Conservation (phyloP, 2,888 invertebrate genomes). For the Cerastis leucographa region DNA sequence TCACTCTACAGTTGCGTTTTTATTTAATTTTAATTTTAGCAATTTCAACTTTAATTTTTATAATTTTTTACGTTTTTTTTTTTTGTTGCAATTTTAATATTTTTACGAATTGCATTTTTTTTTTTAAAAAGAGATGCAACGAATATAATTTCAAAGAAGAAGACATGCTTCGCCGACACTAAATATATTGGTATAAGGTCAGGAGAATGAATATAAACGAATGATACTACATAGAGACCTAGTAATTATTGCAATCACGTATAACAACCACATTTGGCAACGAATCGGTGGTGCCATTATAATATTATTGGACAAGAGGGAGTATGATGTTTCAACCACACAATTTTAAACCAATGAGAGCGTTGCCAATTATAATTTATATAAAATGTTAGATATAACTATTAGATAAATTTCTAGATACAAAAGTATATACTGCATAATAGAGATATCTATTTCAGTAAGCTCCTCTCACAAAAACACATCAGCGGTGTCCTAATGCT, state of each 20-base stretch:
- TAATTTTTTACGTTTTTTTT: too few relatives aligned
- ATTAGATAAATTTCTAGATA: neutral
- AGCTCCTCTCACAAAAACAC: slow-evolving; percentile 44
- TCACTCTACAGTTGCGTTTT: slow-evolving; percentile 40
- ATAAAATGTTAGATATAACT: neutral
- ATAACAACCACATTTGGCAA: slow-evolving; percentile 29
- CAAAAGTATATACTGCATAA: neutral
- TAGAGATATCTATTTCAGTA: slow-evolving; percentile 35
- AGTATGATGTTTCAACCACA: slow-evolving; percentile 19
- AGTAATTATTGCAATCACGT: slow-evolving; percentile 5
- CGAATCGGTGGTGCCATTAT: neutral
- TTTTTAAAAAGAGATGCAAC: neutral
- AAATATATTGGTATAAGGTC: neutral
- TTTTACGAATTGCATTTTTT: too few relatives aligned
- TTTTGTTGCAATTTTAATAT: too few relatives aligned
- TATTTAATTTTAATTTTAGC: slow-evolving; percentile 10
- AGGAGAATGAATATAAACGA: neutral
- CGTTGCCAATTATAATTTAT: slow-evolving; percentile 22
- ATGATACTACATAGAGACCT: neutral
- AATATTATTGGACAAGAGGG: slow-evolving; percentile 21
- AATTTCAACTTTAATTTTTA: neutral
- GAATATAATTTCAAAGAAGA: neutral
- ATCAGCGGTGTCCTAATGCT: slow-evolving; percentile 59
- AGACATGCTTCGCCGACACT: neutral
- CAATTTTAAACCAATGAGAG: slow-evolving; percentile 23